A percentile compares a stretch with the other conserved stretches of the same genome.
These are phyloP conservation scores for Corythaixoides concolor DNA, from an alignment of 2,113 vertebrate species.

Conservation along the genomic window DNA sequence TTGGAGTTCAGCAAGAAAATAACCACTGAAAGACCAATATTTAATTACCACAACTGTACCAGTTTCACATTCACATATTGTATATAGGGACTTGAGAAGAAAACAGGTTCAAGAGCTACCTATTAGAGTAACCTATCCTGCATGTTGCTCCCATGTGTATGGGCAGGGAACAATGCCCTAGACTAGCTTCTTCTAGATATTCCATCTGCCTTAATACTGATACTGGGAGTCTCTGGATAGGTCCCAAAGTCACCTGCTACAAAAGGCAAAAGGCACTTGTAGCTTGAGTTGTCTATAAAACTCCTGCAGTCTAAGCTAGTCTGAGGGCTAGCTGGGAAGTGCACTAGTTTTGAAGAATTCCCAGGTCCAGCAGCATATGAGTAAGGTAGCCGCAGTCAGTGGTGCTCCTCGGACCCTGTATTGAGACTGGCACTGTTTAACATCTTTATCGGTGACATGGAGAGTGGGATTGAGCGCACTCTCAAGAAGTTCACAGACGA, in stretches of 20 bases:
- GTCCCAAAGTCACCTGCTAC: not conserved
- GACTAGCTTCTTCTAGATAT: not conserved
- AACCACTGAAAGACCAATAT: not conserved
- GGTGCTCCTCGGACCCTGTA: too few relatives aligned
- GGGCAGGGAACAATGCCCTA: not conserved
- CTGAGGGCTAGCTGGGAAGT: not conserved
- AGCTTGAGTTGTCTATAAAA: not conserved
- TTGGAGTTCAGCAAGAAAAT: not conserved
- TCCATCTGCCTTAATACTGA: not conserved
- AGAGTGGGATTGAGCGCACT: too few relatives aligned
- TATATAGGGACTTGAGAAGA: not conserved
- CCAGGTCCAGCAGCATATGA: not conserved
- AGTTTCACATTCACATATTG: not conserved
- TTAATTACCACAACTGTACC: not conserved
- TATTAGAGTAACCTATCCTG: not conserved
- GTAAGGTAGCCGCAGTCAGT: not conserved
- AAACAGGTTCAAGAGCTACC: fast-evolving
- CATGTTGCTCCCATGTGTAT: not conserved
- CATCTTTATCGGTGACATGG: too few relatives aligned
- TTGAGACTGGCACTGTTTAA: too few relatives aligned
- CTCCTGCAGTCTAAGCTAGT: not conserved
- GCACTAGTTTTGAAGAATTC: not conserved
- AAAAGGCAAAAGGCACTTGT: not conserved
- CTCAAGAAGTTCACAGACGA: too few relatives aligned
- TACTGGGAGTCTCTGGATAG: not conserved